phyloP scores from a whole-genome alignment of 2,113 vertebrate genomes.

The Zingel zingel region DNA sequence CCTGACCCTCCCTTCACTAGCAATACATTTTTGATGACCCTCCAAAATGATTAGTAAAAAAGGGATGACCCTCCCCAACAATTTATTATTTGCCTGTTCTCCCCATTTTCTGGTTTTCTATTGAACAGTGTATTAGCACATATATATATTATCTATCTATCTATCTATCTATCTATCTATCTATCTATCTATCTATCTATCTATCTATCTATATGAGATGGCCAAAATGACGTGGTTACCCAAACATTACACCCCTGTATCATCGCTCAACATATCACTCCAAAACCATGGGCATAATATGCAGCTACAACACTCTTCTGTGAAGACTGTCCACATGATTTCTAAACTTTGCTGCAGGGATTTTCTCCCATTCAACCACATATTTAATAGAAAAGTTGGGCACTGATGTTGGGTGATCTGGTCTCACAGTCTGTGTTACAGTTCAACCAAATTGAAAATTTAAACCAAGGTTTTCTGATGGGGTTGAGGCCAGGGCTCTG shows the following conservation, averaged over 20 bases:
- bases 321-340: neutral
- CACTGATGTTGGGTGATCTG: neutral
- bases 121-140: neutral
- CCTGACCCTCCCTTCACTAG: no score
- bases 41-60: no score
- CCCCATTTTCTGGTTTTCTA: neutral
- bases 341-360: neutral
- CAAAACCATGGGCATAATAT: neutral
- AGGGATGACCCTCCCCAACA: no score
- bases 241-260: neutral
- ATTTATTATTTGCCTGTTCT: neutral
- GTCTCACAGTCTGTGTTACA: neutral
- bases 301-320: neutral
- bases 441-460: neutral
- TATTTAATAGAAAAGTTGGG: no score
- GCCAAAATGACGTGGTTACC: neutral
- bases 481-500: neutral
- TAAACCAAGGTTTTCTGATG: neutral
- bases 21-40: no score
- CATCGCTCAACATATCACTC: no score
- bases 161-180: no score
- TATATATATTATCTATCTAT: no score
- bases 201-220: neutral
- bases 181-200: no score
- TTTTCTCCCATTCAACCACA: neutral